These are phyloP conservation scores for Hypomecis atomaria DNA, from an alignment of 2,888 invertebrate species.

Conservation along the genomic window DNA sequence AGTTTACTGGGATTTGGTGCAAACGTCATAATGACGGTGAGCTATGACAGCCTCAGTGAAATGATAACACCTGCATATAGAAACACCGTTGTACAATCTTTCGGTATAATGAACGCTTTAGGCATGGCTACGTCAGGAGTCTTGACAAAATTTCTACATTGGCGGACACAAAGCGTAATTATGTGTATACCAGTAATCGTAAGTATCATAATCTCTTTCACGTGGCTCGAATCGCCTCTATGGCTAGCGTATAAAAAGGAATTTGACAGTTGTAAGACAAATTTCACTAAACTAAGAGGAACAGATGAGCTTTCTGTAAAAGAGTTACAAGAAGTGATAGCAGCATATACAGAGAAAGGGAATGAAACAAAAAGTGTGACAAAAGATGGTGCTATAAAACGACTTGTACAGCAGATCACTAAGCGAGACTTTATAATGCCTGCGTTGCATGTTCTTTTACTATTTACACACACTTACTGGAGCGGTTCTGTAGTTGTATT, in stretches of 20 bases:
- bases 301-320: constrained; percentile 5
- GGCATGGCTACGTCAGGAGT: constrained; percentile 1
- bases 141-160: background rate
- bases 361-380: background rate
- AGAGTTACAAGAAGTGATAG: constrained; percentile 7
- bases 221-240: constrained; percentile 8
- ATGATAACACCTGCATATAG: constrained; percentile 18
- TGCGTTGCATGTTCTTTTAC: constrained; percentile 1
- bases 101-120: background rate
- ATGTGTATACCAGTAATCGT: constrained; percentile 21
- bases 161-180: constrained; percentile 1
- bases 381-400: background rate
- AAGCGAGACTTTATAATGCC: constrained; percentile 10
- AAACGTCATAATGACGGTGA: constrained; percentile 1
- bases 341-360: background rate
- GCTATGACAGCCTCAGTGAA: constrained; percentile 7
- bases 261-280: background rate
- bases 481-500: constrained; percentile 9
- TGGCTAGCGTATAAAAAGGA: constrained; percentile 15
- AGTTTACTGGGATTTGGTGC: constrained; percentile 13
- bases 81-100: constrained; percentile 3
- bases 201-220: background rate
- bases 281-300: constrained; percentile 20
- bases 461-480: constrained; percentile 11
- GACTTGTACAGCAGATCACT: background rate